A percentile compares a stretch with the other conserved stretches of the same genome.
phyloP scores from a whole-genome alignment of 2,797 vertebrate species.

The Scolopax rusticola region DNA sequence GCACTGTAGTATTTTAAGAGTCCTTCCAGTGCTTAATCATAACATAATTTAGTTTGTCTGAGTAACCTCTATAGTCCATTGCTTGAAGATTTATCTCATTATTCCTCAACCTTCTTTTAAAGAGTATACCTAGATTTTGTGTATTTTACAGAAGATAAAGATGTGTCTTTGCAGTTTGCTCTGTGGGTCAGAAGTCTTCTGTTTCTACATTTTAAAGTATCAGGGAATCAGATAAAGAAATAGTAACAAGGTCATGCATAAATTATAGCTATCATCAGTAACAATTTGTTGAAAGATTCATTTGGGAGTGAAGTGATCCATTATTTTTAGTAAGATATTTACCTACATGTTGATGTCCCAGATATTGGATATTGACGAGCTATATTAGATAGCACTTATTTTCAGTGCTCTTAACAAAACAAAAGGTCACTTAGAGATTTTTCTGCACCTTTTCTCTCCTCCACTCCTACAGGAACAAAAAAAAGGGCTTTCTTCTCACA shows the following conservation, averaged over 20 bases:
- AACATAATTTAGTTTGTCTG: neutral
- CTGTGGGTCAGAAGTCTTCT: neutral
- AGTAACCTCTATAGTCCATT: neutral
- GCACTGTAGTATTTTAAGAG: neutral
- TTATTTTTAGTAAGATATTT: constrained; percentile 23
- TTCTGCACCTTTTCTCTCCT: neutral
- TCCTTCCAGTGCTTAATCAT: neutral
- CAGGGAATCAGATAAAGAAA: neutral
- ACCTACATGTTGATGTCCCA: neutral
- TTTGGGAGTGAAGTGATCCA: neutral
- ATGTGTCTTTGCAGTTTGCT: neutral
- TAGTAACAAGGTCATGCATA: neutral
- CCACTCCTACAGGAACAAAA: neutral
- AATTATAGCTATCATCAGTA: neutral
- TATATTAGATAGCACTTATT: neutral
- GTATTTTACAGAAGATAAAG: neutral
- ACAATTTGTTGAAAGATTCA: neutral
- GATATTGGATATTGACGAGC: neutral
- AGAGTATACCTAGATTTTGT: neutral
- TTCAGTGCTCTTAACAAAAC: neutral
- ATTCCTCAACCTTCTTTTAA: neutral
- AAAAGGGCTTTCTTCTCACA: neutral
- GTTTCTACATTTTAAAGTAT: neutral
- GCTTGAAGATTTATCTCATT: neutral
- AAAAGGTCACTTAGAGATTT: neutral